A percentile compares a stretch with the other conserved stretches of the same genome.
phyloP scores from a whole-genome alignment of 1,140 invertebrate species.

The Saxidomus purpurata region DNA sequence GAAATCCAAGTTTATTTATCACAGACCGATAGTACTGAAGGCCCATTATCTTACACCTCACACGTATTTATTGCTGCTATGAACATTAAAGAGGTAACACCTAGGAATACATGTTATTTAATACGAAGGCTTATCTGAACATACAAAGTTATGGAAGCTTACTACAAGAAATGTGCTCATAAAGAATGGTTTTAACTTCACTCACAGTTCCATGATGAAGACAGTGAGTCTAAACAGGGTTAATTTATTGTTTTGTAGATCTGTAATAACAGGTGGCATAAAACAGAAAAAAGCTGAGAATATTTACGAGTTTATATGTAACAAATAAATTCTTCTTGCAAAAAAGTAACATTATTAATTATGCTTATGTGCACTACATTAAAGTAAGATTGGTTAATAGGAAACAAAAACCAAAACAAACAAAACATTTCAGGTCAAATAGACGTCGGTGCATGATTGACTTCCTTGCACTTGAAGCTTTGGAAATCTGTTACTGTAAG shows the following conservation, averaged over 20 bases:
- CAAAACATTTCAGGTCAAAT: too few relatives aligned
- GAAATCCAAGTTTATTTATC: constrained; percentile 43
- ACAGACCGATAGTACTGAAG: constrained; percentile 21
- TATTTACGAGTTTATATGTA: constrained; percentile 1
- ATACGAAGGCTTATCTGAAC: constrained; percentile 39
- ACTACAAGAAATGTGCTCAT: constrained; percentile 33
- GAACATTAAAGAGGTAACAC: constrained; percentile 58
- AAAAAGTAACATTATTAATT: not conserved
- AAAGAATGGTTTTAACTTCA: constrained; percentile 56
- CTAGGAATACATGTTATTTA: constrained; percentile 53
- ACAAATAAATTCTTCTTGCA: not conserved
- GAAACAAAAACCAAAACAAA: too few relatives aligned
- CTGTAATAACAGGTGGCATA: constrained; percentile 12
- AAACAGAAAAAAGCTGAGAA: constrained; percentile 2
- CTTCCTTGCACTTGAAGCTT: too few relatives aligned
- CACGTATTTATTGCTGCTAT: constrained; percentile 52
- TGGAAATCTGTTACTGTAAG: too few relatives aligned
- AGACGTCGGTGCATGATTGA: too few relatives aligned
- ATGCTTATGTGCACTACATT: too few relatives aligned
- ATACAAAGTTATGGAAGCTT: constrained; percentile 61
- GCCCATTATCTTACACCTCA: constrained; percentile 40
- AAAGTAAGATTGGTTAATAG: too few relatives aligned
- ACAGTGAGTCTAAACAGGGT: constrained; percentile 47
- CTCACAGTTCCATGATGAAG: constrained; percentile 19
- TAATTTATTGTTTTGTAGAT: constrained; percentile 55